phyloP scores from a whole-genome alignment of 2,888 invertebrate genomes.

The Apotomis betuletana region DNA sequence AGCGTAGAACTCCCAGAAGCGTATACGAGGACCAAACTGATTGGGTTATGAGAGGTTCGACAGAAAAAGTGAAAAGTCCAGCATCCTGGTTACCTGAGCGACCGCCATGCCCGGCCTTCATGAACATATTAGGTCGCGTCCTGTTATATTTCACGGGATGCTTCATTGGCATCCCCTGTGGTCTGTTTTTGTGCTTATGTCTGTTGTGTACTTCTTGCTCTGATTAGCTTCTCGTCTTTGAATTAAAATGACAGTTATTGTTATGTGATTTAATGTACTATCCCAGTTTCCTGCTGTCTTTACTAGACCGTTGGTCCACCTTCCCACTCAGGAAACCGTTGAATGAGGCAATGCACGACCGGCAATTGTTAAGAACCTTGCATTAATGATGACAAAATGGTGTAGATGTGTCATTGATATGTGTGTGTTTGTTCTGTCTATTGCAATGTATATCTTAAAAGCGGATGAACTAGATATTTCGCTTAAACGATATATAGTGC shows the following conservation, averaged over 20 bases:
- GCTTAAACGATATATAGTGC: no score
- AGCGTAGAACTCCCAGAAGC: not conserved
- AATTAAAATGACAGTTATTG: not conserved
- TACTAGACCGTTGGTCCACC: no score
- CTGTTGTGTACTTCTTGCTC: conserved; percentile 7
- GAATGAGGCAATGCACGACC: no score
- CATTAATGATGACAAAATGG: no score
- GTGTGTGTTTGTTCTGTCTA: no score
- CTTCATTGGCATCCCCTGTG: conserved; percentile 18
- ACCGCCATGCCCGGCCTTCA: not conserved
- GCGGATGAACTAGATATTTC: no score
- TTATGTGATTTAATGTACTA: not conserved
- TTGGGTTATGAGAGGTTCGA: not conserved
- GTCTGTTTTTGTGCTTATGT: conserved; percentile 24
- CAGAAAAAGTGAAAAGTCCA: not conserved
- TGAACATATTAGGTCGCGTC: conserved; percentile 7
- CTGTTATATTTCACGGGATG: conserved; percentile 15
- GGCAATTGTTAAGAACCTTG: no score
- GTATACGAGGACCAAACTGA: not conserved
- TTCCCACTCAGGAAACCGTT: no score
- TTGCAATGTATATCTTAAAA: no score
- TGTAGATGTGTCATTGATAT: no score
- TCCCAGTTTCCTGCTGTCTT: no score
- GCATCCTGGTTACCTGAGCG: not conserved
- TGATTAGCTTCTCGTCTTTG: not conserved